phyloP scores from a whole-genome alignment of 2,113 vertebrate genomes.

The Prinia subflava region DNA sequence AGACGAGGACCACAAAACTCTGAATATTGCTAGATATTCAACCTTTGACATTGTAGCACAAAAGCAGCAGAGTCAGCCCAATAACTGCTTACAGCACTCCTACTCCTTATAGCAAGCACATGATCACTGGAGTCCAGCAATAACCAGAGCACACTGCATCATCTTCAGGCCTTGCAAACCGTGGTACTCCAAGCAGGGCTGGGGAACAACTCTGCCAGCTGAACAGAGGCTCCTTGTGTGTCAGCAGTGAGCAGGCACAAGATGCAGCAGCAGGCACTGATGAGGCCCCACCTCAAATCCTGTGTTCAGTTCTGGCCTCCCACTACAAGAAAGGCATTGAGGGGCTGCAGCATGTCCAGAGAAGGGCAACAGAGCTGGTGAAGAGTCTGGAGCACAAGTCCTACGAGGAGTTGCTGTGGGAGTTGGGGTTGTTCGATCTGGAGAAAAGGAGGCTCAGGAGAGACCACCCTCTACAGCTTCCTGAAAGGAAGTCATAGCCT shows the following conservation, averaged over 20 bases:
- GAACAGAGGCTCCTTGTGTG: neutral
- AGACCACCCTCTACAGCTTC: neutral
- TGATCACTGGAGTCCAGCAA: neutral
- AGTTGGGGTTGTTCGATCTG: neutral
- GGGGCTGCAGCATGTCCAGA: neutral
- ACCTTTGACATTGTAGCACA: neutral
- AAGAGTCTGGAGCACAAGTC: neutral
- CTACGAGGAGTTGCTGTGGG: neutral
- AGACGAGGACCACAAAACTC: neutral
- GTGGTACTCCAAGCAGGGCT: neutral
- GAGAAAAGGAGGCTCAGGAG: neutral
- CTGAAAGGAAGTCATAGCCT: neutral
- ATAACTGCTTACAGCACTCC: neutral
- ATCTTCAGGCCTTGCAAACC: neutral
- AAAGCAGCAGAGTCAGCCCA: neutral
- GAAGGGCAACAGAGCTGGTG: accelerated
- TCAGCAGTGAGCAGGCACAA: neutral
- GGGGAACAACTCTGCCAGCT: neutral
- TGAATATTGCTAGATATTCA: neutral
- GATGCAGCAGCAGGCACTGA: neutral
- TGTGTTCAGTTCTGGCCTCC: neutral
- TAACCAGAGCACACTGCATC: neutral
- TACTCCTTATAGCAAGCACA: neutral
- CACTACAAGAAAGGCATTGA: neutral
- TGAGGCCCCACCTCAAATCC: neutral